A percentile compares a stretch with the other conserved stretches of the same genome.
These are phyloP conservation scores for Cotesia congregata DNA, from an alignment of 2,888 invertebrate species.

Conservation along the genomic window DNA sequence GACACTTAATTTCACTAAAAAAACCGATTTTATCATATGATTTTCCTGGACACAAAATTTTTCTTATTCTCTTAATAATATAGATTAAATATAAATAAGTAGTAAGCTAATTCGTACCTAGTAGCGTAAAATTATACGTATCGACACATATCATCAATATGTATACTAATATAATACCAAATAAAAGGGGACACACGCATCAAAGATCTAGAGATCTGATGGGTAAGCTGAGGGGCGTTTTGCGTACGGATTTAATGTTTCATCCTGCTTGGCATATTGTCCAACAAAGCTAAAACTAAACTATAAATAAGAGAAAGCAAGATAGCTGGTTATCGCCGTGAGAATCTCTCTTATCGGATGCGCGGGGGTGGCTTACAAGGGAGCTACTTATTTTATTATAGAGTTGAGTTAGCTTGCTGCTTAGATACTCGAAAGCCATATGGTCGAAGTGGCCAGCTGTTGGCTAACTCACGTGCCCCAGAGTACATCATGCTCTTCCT, in stretches of 20 bases:
- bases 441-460: conserved; percentile 60
- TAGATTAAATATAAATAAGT: too few species aligned
- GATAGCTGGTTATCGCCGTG: conserved; percentile 45
- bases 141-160: neutral
- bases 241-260: conserved; percentile 22
- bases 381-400: conserved; percentile 19
- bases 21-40: too few species aligned
- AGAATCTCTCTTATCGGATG: conserved; percentile 52
- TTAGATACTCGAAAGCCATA: conserved; percentile 58
- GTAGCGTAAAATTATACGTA: conserved; percentile 34
- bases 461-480: conserved; percentile 47
- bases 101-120: too few species aligned
- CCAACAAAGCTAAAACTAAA: neutral
- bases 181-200: conserved; percentile 3
- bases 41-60: too few species aligned
- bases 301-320: conserved; percentile 7
- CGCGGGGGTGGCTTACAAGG: conserved; percentile 54
- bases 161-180: conserved; percentile 27
- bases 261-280: conserved; percentile 2
- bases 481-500: conserved; percentile 24
- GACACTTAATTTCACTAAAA: too few species aligned
- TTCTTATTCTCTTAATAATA: too few species aligned
- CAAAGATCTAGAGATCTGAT: neutral
- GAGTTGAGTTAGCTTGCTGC: neutral
- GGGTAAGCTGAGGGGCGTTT: conserved; percentile 8